A percentile compares a stretch with the other conserved stretches of the same genome.
Conservation (phyloP, 2,113 vertebrate genomes). For the Sminthopsis crassicaudata region DNA sequence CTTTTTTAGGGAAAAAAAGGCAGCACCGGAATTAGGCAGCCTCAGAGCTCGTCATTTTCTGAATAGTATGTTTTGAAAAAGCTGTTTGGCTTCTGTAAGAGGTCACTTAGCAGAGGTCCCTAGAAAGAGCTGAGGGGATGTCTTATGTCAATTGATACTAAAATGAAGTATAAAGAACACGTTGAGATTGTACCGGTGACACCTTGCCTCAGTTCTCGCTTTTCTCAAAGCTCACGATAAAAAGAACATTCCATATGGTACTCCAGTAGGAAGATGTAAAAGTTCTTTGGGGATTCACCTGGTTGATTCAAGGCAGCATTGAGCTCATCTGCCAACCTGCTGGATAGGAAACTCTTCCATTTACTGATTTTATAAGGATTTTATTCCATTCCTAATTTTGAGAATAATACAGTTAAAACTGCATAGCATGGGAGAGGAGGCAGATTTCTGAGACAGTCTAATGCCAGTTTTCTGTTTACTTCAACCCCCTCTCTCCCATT, state of each 20-base stretch:
- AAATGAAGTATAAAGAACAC: conserved; percentile 10
- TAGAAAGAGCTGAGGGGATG: neutral
- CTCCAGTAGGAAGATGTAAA: neutral
- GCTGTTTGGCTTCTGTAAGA: conserved; percentile 46
- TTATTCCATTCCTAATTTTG: conserved; percentile 21
- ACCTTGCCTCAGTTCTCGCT: neutral
- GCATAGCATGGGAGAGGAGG: neutral
- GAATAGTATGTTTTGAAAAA: conserved; percentile 70
- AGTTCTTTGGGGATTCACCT: conserved; percentile 39
- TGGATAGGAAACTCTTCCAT: neutral
- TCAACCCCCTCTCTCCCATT: neutral
- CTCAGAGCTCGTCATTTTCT: conserved; percentile 68
- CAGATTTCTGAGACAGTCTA: neutral
- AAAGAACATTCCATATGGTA: neutral
- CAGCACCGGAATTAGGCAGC: conserved; percentile 46
- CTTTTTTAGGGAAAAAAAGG: conserved; percentile 40
- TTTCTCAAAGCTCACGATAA: conserved; percentile 16
- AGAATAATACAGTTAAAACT: neutral
- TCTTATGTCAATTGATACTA: neutral
- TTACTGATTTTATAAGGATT: conserved; percentile 13
- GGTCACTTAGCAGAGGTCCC: neutral
- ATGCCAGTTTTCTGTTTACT: neutral
- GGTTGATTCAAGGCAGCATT: conserved; percentile 44
- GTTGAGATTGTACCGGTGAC: conserved; percentile 20
- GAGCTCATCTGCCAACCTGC: conserved; percentile 4